Base-by-base conservation (phyloP, 2,797 vertebrate species). In the Leontopithecus rosalia region DNA sequence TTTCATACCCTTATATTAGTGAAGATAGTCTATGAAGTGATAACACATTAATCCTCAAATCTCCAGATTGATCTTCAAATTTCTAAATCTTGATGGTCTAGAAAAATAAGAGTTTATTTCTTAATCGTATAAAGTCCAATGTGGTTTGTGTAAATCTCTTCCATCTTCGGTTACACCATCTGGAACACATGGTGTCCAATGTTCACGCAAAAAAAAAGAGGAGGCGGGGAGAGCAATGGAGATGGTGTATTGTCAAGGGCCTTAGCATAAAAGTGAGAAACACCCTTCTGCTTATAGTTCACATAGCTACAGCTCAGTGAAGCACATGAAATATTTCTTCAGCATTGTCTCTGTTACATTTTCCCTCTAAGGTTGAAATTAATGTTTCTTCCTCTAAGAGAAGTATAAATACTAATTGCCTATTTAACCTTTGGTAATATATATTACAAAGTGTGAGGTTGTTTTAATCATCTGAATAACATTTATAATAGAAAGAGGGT, bases 101-200 rank as follows among this genome's bases (percentile, higher is more conserved):
- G 41, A 39, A 86, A 86, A 86, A 76, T 76, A 77, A 80, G 22
- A 94, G 17, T 67, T 92, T 43, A 28, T 91, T 95, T 91, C 28
- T 86, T 46, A 92, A 24, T 83, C 4, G n/a, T 36, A 30, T 89
- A 17, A 87, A 94, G 72, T 88, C 26, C 36, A 5, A 2, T 76
- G 30, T 72, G 17, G 46, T 90, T 80, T 80, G 4, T 64, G 33
- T 33, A 88, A 90, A 36, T 95, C 7, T 70, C 11, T 88, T 52
- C 4, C 22, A 87, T 94, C n/a, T 88, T 83, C 87, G 79, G 22
- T 64, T 88, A 52, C 80, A 26, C 55, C 79, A 87, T 64, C 36
- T 64, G 55, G 33, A 55, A 41, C 55, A 88, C 2, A 8, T 77
- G n/a, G 28, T 33, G 1, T 67, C 17, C 8, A 88, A 1, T 58